A percentile compares a stretch with the other conserved stretches of the same genome.
Conservation (phyloP, 2,888 invertebrate genomes). For the Cetonia aurata region DNA sequence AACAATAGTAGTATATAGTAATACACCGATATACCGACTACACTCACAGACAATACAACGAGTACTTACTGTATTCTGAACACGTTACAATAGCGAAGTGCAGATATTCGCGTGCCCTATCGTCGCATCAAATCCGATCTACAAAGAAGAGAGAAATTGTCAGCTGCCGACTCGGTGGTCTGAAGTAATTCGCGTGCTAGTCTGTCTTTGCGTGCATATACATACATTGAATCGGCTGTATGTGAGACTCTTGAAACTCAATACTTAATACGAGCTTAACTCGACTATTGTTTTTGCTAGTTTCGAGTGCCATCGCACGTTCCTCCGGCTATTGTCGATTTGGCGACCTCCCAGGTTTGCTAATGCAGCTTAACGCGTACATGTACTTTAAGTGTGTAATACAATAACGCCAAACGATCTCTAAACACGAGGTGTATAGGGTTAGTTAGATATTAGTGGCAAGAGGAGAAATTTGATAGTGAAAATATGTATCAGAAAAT, state of each 20-base stretch:
- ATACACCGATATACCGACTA: no score
- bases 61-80: no score
- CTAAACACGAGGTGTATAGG: not conserved
- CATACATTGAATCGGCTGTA: no score
- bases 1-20: no score
- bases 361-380: conserved; percentile 18
- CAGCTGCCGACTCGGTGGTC: conserved; percentile 38
- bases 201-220: no score
- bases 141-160: conserved; percentile 11
- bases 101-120: conserved; percentile 31
- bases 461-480: not conserved
- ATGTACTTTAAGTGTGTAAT: not conserved
- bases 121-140: conserved; percentile 12
- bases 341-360: conserved; percentile 32
- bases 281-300: conserved; percentile 34
- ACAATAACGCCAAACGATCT: no score
- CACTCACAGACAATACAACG: no score
- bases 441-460: not conserved
- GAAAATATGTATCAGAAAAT: conserved; percentile 5
- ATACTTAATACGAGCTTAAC: conserved; percentile 29
- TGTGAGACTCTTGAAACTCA: conserved; percentile 31
- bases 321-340: conserved; percentile 6
- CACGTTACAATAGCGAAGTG: not conserved
- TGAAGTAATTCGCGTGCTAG: conserved; percentile 23
- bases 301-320: conserved; percentile 35